These are phyloP conservation scores for Ifrita kowaldi DNA, from an alignment of 2,113 vertebrate genomes.

Conservation along the genomic window DNA sequence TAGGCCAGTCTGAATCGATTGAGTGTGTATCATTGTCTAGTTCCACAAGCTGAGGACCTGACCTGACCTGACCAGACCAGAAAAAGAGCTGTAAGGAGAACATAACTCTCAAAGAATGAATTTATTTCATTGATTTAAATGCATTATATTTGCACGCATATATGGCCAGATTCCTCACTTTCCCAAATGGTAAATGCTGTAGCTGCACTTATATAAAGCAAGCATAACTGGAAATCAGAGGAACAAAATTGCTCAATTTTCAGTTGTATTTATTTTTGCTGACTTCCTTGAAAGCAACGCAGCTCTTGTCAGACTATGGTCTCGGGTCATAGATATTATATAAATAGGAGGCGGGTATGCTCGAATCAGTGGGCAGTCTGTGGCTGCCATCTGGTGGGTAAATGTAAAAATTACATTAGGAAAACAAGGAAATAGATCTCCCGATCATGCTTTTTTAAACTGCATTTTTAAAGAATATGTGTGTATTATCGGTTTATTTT, in stretches of 20 bases:
- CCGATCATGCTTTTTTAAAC: fast-evolving
- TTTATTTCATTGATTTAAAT: not conserved
- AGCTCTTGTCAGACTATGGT: fast-evolving
- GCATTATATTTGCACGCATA: not conserved
- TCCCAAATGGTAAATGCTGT: not conserved
- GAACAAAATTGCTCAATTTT: not conserved
- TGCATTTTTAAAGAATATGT: not conserved
- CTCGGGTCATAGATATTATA: not conserved
- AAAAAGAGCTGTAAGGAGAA: not conserved
- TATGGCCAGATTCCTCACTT: not conserved
- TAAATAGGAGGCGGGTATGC: fast-evolving
- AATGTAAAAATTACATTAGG: not conserved
- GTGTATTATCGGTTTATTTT: not conserved
- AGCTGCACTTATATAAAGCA: not conserved
- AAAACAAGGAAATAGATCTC: not conserved
- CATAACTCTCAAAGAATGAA: not conserved
- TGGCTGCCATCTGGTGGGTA: conserved; percentile 52
- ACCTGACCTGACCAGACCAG: not conserved
- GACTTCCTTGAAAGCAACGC: not conserved
- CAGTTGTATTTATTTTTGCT: not conserved
- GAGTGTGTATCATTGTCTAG: not conserved
- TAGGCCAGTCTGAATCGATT: not conserved
- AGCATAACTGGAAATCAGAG: not conserved
- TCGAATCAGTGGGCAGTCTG: not conserved
- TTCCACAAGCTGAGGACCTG: not conserved